These are phyloP conservation scores for Albula goreensis DNA, from an alignment of 2,113 vertebrate species.

Conservation along the genomic window DNA sequence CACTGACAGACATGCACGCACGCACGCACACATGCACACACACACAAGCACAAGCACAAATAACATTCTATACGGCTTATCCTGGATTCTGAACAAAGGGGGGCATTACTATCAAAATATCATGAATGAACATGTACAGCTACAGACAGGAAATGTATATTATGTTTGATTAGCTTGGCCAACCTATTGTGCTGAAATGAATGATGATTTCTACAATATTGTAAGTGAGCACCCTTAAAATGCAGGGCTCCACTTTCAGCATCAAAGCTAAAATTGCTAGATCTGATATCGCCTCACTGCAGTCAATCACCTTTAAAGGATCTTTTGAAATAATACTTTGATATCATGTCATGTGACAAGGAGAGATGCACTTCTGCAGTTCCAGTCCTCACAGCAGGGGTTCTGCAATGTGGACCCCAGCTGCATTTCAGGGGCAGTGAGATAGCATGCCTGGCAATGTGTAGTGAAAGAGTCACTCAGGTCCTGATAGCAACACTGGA, in stretches of 20 bases:
- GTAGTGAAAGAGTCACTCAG: too few species aligned
- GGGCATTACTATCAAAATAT: background rate
- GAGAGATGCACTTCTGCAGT: too few species aligned
- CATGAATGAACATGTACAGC: background rate
- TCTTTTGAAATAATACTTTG: constrained; percentile 1
- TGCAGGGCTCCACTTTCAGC: background rate
- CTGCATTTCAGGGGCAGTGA: too few species aligned
- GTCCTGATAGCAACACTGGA: too few species aligned
- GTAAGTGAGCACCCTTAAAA: background rate
- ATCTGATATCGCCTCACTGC: background rate
- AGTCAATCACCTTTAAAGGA: background rate
- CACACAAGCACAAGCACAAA: background rate
- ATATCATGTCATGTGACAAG: too few species aligned
- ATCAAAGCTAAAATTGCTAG: background rate
- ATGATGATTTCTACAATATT: background rate
- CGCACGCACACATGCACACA: background rate
- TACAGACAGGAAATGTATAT: background rate
- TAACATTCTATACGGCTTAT: background rate
- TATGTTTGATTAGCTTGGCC: background rate
- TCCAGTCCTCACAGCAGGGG: too few species aligned
- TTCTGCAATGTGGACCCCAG: too few species aligned
- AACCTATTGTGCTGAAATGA: background rate
- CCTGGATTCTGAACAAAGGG: background rate
- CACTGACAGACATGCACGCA: background rate
- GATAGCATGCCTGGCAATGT: too few species aligned